Evolutionary conservation across 2,888 invertebrate species (phyloP).

Genomic region (Lasiommata megera): DNA sequence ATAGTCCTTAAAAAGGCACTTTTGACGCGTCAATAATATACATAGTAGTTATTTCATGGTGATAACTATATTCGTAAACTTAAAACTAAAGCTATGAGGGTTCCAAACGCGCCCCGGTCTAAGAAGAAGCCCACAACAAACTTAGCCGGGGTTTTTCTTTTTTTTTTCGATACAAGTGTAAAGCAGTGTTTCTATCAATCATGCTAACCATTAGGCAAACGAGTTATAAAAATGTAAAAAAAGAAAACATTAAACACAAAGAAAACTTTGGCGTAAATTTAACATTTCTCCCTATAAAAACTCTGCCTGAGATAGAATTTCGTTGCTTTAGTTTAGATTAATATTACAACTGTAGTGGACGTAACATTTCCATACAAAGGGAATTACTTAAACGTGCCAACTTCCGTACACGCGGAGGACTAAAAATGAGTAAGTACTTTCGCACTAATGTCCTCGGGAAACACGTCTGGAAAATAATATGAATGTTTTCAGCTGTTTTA

Average conservation of each 20-base stretch:
- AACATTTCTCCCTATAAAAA: slow-evolving; percentile 3
- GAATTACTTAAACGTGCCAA: slow-evolving; percentile 9
- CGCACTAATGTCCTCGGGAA: slow-evolving; percentile 1
- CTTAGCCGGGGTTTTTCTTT: too few relatives aligned
- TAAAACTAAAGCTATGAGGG: too few relatives aligned
- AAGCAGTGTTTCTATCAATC: too few relatives aligned
- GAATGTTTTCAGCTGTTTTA: slow-evolving; percentile 10
- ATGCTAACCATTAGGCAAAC: too few relatives aligned
- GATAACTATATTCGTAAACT: too few relatives aligned
- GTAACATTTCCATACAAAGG: slow-evolving; percentile 9
- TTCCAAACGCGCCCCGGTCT: too few relatives aligned
- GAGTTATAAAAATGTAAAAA: too few relatives aligned
- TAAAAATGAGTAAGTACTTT: slow-evolving; percentile 3
- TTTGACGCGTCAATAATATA: too few relatives aligned
- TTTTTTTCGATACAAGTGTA: too few relatives aligned
- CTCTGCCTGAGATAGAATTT: slow-evolving; percentile 3
- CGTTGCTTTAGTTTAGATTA: slow-evolving; percentile 8
- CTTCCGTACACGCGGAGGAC: background rate
- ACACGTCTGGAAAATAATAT: slow-evolving; percentile 9
- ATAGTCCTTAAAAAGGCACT: too few relatives aligned
- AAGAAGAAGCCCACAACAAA: too few relatives aligned
- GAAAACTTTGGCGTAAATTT: background rate
- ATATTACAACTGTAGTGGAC: slow-evolving; percentile 10
- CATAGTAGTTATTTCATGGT: too few relatives aligned
- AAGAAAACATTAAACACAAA: background rate